Evolutionary conservation across 2,888 invertebrate genomes (phyloP), one percentile per base, ranked within the genome.

Genomic region (Syritta pipiens): DNA sequence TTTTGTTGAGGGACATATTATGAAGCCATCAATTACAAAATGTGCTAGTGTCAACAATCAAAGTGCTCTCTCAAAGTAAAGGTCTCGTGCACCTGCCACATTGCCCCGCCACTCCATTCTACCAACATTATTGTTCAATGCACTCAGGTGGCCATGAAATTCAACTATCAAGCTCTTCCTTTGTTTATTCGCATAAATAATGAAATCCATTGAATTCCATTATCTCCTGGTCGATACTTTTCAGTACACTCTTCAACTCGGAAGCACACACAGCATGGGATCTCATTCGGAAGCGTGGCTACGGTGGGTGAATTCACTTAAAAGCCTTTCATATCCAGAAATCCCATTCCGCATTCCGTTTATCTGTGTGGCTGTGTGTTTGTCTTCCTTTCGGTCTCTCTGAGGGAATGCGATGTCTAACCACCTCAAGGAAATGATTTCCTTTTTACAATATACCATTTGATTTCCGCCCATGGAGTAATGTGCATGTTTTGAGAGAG

Each of bases 401-500:
- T 20, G 9, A 59, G 20, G 9, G n/a, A 10, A 14, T 12, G 14
- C 6, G 37, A 10, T 48, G n/a, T 10, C 20, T 7, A 14, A 17
- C 69, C 28, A 76, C 62, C 76, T 76, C 35, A 40, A 63, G 57
- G 65, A 77, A 77, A 71, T 65, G 22, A 77, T 71, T 65, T 71
- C 51, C 51, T 59, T 71, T 77, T 59, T 40, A 53, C 57, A 59
- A 69, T 63, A 69, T 57, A 42, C 42, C 57, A 76, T 71, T 76
- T 76, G 76, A 59, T 76, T 71, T 76, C 71, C 63, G 57, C 49
- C 37, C 44, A 12, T 46, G 46, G 46, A 71, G 63, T 40, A 71
- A 77, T 63, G 57, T 71, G 59, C 63, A 71, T 77, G 63, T 65
- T 77, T 63, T 46, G 49, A 59, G 63, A 59, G 17, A 51, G 71